Evolutionary conservation across 2,113 vertebrate species (phyloP), one percentile per base, ranked within the genome.

Genomic region (Thomomys bottae): DNA sequence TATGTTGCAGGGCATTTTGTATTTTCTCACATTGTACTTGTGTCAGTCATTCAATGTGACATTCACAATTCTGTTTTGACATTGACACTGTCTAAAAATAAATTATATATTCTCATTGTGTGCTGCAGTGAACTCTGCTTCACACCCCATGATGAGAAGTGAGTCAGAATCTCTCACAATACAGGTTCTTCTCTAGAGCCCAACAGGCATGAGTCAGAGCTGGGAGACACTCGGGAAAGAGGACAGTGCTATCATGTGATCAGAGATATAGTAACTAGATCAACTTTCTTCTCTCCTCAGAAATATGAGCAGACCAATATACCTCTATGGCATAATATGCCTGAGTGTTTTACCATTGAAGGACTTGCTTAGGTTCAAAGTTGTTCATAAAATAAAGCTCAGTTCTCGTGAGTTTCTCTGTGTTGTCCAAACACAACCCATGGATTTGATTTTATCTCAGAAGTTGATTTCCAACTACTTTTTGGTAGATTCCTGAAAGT

Each of bases 401-500:
- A 66, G 49, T 61, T 26, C 0, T 0, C 23, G 1, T 8, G 0
- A 2, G 3, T 6, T 59, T 75, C 63, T 10, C 3, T 6, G 42
- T n/a, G 45, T 10, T 45, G 1, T 89, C 23, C 82, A 87, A 34
- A 24, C 18, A 71, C 12, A 28, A 34, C 5, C 15, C 15, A 17
- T 6, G 83, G 61, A 40, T 32, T 63, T 85, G 42, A 84, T 20
- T 8, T 72, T 76, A 81, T 24, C 30, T 89, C 72, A 70, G 87
- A 88, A 49, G 84, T 70, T 18, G 86, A 26, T 18, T 30, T 54
- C 54, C 90, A 90, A 78, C 12, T 67, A 20, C 40, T 36, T 38
- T 90, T 78, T 71, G 63, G 84, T 66, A 89, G 32, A 93, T 26
- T 34, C 28, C 45, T 90, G 72, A 77, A 91, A 75, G 34, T 32